Conservation (phyloP, 2,888 invertebrate species). For the Masnerella sp. region DNA sequence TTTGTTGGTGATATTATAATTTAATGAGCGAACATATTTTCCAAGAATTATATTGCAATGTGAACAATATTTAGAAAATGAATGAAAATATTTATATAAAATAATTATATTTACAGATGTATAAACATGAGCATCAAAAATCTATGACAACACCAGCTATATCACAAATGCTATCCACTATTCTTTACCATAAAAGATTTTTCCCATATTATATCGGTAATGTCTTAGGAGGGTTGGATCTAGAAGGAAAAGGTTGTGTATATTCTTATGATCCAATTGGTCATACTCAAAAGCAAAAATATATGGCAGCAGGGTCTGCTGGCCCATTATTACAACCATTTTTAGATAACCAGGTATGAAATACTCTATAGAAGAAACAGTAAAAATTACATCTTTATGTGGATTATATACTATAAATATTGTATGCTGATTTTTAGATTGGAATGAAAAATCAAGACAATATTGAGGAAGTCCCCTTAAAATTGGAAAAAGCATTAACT, state of each 20-base stretch:
- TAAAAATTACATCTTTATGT: not conserved
- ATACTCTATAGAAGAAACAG: not conserved
- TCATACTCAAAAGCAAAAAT: conserved; percentile 91
- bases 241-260: conserved; percentile 91
- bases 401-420: conserved; percentile 10
- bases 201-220: conserved; percentile 99
- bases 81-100: conserved; percentile 8
- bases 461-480: conserved; percentile 81
- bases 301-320: conserved; percentile 94
- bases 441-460: conserved; percentile 90
- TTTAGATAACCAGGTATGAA: conserved; percentile 92
- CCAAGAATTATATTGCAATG: no score
- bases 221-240: conserved; percentile 94
- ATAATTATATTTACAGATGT: conserved; percentile 82
- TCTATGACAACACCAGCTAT: conserved; percentile 94
- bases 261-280: conserved; percentile 99
- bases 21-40: no score
- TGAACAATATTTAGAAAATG: no score
- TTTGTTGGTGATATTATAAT: no score
- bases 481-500: conserved; percentile 88
- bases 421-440: conserved; percentile 79
- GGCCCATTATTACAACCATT: conserved; percentile 94
- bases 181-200: conserved; percentile 97
- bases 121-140: conserved; percentile 95
- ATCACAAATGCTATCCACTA: conserved; percentile 97